phyloP scores from a whole-genome alignment of 2,888 invertebrate genomes.

The Pammene aurita region DNA sequence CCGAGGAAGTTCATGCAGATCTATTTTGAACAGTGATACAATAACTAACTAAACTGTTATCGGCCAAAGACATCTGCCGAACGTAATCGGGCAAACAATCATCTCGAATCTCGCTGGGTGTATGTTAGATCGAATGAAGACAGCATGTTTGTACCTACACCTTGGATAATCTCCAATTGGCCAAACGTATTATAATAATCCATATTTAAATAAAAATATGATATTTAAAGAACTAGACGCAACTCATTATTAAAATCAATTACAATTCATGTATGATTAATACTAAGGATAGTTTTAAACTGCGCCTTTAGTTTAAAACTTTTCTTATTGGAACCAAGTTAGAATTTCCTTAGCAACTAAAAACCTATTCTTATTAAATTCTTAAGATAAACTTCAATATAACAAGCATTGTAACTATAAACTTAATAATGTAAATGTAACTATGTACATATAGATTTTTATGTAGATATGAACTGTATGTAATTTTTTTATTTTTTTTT shows the following conservation, averaged over 20 bases:
- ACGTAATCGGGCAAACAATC: slow-evolving; percentile 25
- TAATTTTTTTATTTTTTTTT: too few relatives aligned
- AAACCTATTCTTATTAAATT: background rate
- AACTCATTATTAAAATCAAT: slow-evolving; percentile 8
- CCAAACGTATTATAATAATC: background rate
- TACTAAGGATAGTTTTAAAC: too few relatives aligned
- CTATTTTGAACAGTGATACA: slow-evolving; percentile 72
- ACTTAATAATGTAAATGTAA: too few relatives aligned
- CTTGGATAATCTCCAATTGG: slow-evolving; percentile 15
- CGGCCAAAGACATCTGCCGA: slow-evolving; percentile 69
- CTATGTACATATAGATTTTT: too few relatives aligned
- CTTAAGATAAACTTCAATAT: too few relatives aligned
- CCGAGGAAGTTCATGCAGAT: slow-evolving; percentile 64
- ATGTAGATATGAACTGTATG: too few relatives aligned
- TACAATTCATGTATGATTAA: background rate
- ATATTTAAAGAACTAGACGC: slow-evolving; percentile 7
- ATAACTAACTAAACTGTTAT: slow-evolving; percentile 66
- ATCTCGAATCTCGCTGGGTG: slow-evolving; percentile 19
- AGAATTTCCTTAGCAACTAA: background rate
- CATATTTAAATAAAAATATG: slow-evolving; percentile 17
- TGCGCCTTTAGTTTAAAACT: background rate
- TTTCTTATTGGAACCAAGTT: background rate
- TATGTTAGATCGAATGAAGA: slow-evolving; percentile 16
- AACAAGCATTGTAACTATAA: too few relatives aligned
- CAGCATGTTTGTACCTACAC: slow-evolving; percentile 15